A percentile compares a stretch with the other conserved stretches of the same genome.
phyloP scores from a whole-genome alignment of 1,140 invertebrate species.

The Drosophila suzukii region DNA sequence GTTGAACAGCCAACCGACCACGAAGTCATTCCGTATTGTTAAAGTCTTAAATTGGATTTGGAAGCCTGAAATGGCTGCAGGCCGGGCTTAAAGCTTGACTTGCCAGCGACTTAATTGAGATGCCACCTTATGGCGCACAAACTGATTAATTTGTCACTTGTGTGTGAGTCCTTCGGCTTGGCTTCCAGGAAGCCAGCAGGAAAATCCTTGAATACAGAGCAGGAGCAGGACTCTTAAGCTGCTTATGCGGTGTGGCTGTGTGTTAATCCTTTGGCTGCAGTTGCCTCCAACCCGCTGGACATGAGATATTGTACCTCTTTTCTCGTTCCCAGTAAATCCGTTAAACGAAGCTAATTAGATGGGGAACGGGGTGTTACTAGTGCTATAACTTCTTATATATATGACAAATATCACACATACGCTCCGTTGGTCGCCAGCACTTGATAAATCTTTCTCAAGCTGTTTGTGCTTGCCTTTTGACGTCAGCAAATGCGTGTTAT shows the following conservation, averaged over 20 bases:
- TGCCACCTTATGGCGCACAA: conserved; percentile 4
- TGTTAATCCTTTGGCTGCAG: conserved; percentile 37
- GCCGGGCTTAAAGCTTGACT: conserved; percentile 8
- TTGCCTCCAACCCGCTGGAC: conserved; percentile 11
- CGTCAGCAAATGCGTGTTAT: conserved; percentile 39
- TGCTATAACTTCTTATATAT: neutral
- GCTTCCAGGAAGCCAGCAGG: neutral
- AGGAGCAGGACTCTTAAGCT: conserved; percentile 24
- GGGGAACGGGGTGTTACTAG: neutral
- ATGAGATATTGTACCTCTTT: conserved; percentile 14
- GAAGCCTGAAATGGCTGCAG: neutral
- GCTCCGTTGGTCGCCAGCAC: conserved; percentile 26
- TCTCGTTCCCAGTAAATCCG: conserved; percentile 4
- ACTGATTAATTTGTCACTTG: conserved; percentile 41
- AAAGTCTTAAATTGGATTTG: conserved; percentile 21
- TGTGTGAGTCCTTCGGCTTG: conserved; percentile 17
- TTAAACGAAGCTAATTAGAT: conserved; percentile 32
- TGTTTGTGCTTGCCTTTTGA: conserved; percentile 14
- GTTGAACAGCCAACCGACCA: neutral
- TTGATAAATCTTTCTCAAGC: conserved; percentile 28
- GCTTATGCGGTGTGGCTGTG: conserved; percentile 37
- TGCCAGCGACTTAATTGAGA: conserved; percentile 31
- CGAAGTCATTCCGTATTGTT: conserved; percentile 1
- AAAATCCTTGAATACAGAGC: neutral
- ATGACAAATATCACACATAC: conserved; percentile 47